Base-by-base conservation (phyloP, 2,888 invertebrate genomes). In the Dolomedes plantarius region DNA sequence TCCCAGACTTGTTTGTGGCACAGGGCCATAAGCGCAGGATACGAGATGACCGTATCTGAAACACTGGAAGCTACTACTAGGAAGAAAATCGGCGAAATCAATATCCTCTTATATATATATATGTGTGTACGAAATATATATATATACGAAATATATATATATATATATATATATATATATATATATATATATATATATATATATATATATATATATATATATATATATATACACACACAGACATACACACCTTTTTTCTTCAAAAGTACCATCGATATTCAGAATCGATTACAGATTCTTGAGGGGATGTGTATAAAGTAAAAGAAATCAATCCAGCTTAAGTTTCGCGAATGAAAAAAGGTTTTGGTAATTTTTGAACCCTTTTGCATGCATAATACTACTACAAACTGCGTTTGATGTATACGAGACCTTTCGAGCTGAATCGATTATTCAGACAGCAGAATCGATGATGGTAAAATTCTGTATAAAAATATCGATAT, bases 231-330 rank as follows among this genome's bases (percentile, higher is more conserved):
- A n/a, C n/a, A n/a, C n/a, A n/a, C n/a, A n/a, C n/a, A 0, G 16
- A n/a, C n/a, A n/a, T n/a, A n/a, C n/a, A n/a, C 64, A 7, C 9
- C 16, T 27, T 62, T 64, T 27, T 27, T 31, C 32, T 1, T 29
- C 75, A 28, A 65, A 11, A 29, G 19, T 19, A 7, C 31, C 28
- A 50, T 56, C 56, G 65, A 65, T 65, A 32, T 65, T 65, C 68
- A 56, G 56, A 56, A 23, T 56, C 56, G 56, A 56, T 56, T 56
- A 23, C 19, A 23, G 11, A 56, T 23, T 23, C 16, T 56, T 56
- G 5, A 16, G 56, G 56, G 56, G 56, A 19, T 56, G 23, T 56
- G 56, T 56, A 56, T 56, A 23, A 56, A 56, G 56, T 56, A 23
- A 23, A 46, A 56, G 11, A 56, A 56, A 56, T 56, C 56, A 56